These are phyloP conservation scores for Rhadina sibilatrix DNA, from an alignment of 2,113 vertebrate genomes.

Conservation along the genomic window DNA sequence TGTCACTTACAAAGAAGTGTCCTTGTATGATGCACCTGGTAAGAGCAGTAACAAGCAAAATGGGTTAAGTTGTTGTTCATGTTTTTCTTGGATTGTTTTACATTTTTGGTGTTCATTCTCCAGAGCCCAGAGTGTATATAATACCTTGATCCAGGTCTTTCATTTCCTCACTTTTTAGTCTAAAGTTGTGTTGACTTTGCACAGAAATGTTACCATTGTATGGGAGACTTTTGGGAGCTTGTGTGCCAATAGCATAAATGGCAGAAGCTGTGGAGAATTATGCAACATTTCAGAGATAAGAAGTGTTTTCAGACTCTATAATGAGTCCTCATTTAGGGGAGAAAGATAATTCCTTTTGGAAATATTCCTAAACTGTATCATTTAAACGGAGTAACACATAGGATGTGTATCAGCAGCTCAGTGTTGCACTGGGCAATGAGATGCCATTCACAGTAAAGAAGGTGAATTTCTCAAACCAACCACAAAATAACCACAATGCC, in stretches of 20 bases:
- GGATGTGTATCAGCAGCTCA: background rate
- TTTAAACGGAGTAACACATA: background rate
- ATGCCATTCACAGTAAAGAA: background rate
- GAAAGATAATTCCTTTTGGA: background rate
- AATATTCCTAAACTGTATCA: background rate
- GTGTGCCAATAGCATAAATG: background rate
- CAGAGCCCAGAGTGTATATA: background rate
- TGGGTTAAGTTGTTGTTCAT: background rate
- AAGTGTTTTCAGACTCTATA: background rate
- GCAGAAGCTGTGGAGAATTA: background rate
- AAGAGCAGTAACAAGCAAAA: background rate
- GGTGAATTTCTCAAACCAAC: background rate
- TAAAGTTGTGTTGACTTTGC: background rate
- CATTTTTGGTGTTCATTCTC: background rate
- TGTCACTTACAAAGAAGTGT: conserved; percentile 93
- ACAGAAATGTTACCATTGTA: background rate
- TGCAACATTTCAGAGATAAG: background rate
- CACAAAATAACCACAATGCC: background rate
- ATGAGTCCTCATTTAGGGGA: background rate
- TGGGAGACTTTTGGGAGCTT: background rate
- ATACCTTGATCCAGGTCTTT: background rate
- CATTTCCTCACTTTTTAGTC: background rate
- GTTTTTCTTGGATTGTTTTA: background rate
- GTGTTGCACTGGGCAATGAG: background rate
- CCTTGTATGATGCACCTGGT: conserved; percentile 90